Percentiles rank a stretch among this genome's conserved stretches.
phyloP scores from a whole-genome alignment of 2,113 vertebrate species.

The Syrmaticus mikado region DNA sequence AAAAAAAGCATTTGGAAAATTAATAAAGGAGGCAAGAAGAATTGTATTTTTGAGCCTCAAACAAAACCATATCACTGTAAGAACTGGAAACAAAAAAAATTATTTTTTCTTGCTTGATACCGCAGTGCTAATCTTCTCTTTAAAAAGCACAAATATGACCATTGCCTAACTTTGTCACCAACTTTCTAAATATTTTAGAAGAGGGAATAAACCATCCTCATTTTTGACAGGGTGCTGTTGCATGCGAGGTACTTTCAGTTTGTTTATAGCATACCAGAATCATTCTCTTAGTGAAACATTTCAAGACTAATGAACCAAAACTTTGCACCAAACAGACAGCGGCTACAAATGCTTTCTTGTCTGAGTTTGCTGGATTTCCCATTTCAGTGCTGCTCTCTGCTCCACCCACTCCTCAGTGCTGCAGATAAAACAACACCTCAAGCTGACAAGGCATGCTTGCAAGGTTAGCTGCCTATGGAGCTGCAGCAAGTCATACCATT shows the following conservation, averaged over 20 bases:
- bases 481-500: conserved; percentile 10
- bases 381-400: conserved; percentile 72
- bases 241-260: neutral
- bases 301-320: conserved; percentile 74
- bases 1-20: neutral
- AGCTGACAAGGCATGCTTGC: conserved; percentile 68
- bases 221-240: conserved; percentile 31
- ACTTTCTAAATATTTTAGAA: conserved; percentile 11
- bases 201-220: neutral
- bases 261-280: conserved; percentile 26
- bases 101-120: neutral
- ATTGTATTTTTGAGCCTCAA: neutral
- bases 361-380: conserved; percentile 70
- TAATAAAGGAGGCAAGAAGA: neutral
- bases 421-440: conserved; percentile 83
- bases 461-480: neutral
- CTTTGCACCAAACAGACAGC: conserved; percentile 33
- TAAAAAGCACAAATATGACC: neutral
- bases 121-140: neutral
- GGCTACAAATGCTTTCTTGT: conserved; percentile 33
- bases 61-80: neutral
- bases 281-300: conserved; percentile 60
- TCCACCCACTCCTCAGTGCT: conserved; percentile 64
- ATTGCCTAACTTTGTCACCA: neutral
- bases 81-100: neutral